Base-by-base conservation (phyloP, 1,140 invertebrate species). In the Trichoplusia ni region DNA sequence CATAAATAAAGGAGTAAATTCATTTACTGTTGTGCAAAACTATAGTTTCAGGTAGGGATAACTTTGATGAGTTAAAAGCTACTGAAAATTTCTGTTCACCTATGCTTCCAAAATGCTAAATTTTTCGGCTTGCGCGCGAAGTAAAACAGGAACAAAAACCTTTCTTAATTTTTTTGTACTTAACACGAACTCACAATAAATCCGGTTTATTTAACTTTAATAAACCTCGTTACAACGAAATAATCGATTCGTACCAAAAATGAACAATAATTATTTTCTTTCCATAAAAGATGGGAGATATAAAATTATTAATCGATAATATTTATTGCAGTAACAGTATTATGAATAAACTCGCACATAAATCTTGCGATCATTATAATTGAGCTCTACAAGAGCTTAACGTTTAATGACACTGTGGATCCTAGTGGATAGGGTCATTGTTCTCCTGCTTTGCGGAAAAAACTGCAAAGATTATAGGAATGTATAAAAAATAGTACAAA, bases 401-500 rank as follows among this genome's bases (percentile, higher is more conserved):
- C 21, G 35, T 29, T 18, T 11, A 40, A 65, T 27, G 54, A 64
- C 31, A 64, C 60, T 54, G 53, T 60, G 47, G 46, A 13, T 27
- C 37, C 64, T 63, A 53, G 47, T 53, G 40, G 60, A 42, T 63
- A 63, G 56, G n/a, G 58, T 59, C 53, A 63, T 62, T 47, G 66
- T 53, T 67, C 21, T 3, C 19, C 37, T 51, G 51, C 16, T 16
- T 42, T 42, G 27, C 37, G 38, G 54, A 51, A 51, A 51, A 21
- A 51, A 19, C 9, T 18, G 9, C 47, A 51, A 51, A 51, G 47
- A 33, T 11, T 51, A 35, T 11, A 0, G 18, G 6, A 19, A n/a
- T n/a, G n/a, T n/a, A n/a, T n/a, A n/a, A n/a, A 1, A 33, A 1
- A 14, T 44, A n/a, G 9, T 21, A 23, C 11, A 11, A 4, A 19